phyloP scores from a whole-genome alignment of 2,113 vertebrate genomes.

The Tonatia bakeri region DNA sequence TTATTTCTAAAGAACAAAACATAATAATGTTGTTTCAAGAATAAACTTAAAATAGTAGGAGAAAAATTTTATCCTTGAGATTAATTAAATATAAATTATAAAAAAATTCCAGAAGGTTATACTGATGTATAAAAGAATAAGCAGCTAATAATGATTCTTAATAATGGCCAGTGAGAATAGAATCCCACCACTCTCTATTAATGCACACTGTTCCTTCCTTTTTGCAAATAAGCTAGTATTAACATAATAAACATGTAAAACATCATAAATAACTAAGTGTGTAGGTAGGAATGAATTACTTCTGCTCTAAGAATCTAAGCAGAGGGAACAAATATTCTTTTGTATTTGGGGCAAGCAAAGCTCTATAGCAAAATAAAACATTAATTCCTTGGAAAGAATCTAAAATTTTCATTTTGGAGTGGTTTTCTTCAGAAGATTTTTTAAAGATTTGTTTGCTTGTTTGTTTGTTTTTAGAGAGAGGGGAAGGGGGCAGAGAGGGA shows the following conservation, averaged over 20 bases:
- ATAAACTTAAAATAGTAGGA: constrained; percentile 40
- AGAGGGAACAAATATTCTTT: constrained; percentile 12
- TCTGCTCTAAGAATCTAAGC: background rate
- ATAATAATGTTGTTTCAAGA: constrained; percentile 38
- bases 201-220: background rate
- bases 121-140: constrained; percentile 14
- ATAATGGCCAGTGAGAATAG: background rate
- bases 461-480: too few relatives aligned
- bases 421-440: constrained; percentile 18
- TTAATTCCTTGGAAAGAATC: constrained; percentile 6
- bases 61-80: constrained; percentile 53
- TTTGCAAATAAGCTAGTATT: constrained; percentile 14
- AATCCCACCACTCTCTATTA: background rate
- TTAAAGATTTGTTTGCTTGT: background rate
- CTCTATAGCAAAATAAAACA: background rate
- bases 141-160: constrained; percentile 47
- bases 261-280: constrained; percentile 28
- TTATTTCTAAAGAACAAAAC: constrained; percentile 32
- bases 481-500: too few relatives aligned
- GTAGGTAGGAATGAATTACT: constrained; percentile 29
- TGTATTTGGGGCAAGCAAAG: background rate
- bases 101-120: constrained; percentile 33
- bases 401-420: background rate
- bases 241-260: constrained; percentile 38
- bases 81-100: constrained; percentile 64